Percentiles rank a stretch among this genome's conserved stretches.
phyloP scores from a whole-genome alignment of 2,113 vertebrate species.

The Antechinus stuartii region DNA sequence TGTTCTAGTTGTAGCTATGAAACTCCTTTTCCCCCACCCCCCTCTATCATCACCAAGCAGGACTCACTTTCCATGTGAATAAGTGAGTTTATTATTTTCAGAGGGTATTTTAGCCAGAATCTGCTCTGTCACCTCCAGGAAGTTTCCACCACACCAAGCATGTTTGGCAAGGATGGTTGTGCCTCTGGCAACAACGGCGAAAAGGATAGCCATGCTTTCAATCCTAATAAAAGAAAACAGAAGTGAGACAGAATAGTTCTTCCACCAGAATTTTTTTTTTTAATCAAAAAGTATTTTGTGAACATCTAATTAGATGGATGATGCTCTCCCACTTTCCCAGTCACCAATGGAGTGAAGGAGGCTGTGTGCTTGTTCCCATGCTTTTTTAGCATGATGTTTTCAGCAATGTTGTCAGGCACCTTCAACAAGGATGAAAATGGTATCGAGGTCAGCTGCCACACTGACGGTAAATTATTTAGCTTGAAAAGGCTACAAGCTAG shows the following conservation, averaged over 20 bases:
- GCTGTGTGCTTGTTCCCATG: too few species aligned
- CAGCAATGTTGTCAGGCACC: too few species aligned
- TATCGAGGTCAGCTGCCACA: too few species aligned
- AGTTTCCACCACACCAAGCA: constrained; percentile 97
- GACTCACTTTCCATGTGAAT: constrained; percentile 95
- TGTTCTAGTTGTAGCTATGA: constrained; percentile 21
- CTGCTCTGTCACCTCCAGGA: constrained; percentile 98
- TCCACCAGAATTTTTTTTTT: constrained; percentile 34
- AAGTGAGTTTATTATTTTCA: constrained; percentile 98
- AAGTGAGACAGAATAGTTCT: constrained; percentile 54
- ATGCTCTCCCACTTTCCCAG: too few species aligned
- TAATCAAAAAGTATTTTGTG: not conserved
- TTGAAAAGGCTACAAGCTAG: too few species aligned
- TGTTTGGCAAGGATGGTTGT: constrained; percentile 98
- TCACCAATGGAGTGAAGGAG: too few species aligned
- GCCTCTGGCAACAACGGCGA: constrained; percentile 96
- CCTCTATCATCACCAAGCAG: not conserved
- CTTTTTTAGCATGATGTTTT: too few species aligned
- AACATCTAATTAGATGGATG: not conserved
- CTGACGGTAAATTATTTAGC: too few species aligned
- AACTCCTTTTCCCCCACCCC: not conserved
- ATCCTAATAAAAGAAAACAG: constrained; percentile 55
- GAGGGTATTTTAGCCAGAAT: constrained; percentile 97
- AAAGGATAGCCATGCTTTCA: constrained; percentile 96
- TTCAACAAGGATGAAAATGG: too few species aligned